A percentile compares a stretch with the other conserved stretches of the same genome.
phyloP scores from a whole-genome alignment of 2,888 invertebrate genomes.

The Leucoma salicis region DNA sequence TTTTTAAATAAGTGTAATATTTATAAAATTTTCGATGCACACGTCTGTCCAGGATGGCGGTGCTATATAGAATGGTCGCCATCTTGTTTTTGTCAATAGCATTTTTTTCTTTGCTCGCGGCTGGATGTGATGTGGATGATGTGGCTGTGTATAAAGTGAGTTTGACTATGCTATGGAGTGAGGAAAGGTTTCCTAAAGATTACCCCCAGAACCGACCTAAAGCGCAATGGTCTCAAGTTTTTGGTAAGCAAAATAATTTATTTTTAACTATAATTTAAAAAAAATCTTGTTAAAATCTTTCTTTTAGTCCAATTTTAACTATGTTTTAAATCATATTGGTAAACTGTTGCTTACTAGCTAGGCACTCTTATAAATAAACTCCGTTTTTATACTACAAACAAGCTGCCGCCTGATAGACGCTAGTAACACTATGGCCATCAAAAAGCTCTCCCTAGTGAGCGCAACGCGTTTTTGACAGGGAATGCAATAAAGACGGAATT shows the following conservation, averaged over 20 bases:
- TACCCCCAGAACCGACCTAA: conserved; percentile 93
- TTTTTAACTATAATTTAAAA: too few relatives aligned
- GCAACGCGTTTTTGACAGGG: too few relatives aligned
- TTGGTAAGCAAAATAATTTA: conserved; percentile 85
- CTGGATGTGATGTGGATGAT: conserved; percentile 87
- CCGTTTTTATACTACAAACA: too few relatives aligned
- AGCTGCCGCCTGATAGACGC: too few relatives aligned
- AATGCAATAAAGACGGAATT: too few relatives aligned
- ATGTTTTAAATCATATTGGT: too few relatives aligned
- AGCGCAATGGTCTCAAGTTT: conserved; percentile 95
- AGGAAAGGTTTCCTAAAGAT: conserved; percentile 93
- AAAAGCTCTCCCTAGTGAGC: too few relatives aligned
- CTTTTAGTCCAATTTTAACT: too few relatives aligned
- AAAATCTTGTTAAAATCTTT: too few relatives aligned
- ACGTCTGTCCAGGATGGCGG: conserved; percentile 53
- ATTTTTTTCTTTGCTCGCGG: conserved; percentile 32
- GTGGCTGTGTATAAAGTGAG: conserved; percentile 94
- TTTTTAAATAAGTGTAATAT: neutral
- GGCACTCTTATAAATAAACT: too few relatives aligned
- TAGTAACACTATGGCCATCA: too few relatives aligned
- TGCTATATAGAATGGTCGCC: conserved; percentile 53
- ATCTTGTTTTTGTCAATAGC: conserved; percentile 58
- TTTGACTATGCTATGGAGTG: conserved; percentile 93
- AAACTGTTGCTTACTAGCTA: too few relatives aligned
- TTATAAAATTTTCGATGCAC: conserved; percentile 1